Percentiles rank a stretch among this genome's conserved stretches.
These are phyloP conservation scores for Cataglyphis livida DNA, from an alignment of 2,888 invertebrate species.

Conservation along the genomic window DNA sequence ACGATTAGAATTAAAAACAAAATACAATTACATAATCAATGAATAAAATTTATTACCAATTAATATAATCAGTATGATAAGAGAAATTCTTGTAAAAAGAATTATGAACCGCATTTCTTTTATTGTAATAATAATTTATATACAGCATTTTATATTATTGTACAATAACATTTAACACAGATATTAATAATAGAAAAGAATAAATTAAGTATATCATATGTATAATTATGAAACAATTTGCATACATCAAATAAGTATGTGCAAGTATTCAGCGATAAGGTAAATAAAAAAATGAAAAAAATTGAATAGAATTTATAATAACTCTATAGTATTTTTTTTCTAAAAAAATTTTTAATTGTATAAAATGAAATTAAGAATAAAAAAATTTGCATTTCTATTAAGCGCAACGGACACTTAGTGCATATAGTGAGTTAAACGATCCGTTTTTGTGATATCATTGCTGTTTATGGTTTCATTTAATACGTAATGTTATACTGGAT, in stretches of 20 bases:
- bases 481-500: background rate
- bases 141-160: background rate
- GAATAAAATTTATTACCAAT: too few relatives aligned
- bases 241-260: background rate
- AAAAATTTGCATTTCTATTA: background rate
- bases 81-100: background rate
- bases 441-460: background rate
- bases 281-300: background rate
- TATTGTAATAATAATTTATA: background rate
- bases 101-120: background rate
- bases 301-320: background rate
- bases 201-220: background rate
- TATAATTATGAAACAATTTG: background rate
- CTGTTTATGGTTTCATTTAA: background rate
- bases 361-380: background rate
- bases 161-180: background rate
- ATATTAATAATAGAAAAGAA: background rate
- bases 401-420: background rate
- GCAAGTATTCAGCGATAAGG: background rate
- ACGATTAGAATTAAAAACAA: background rate
- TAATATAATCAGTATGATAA: background rate
- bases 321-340: background rate
- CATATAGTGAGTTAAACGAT: background rate
- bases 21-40: background rate
- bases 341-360: background rate